Conservation (phyloP, 2,888 invertebrate genomes). For the Listrodromus nycthemerus region DNA sequence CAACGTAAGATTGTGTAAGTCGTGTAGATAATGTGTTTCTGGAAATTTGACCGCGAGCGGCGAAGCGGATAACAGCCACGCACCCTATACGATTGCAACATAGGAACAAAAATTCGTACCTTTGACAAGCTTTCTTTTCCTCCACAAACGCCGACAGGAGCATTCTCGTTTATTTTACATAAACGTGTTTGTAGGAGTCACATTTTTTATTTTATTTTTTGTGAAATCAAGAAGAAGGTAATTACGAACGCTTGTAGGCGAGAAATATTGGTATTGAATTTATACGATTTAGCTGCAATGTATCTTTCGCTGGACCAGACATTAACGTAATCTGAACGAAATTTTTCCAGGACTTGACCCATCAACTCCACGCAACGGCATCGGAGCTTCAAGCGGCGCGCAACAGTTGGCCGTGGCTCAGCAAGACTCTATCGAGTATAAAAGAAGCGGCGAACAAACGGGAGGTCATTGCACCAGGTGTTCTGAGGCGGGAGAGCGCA, state of each 20-base stretch:
- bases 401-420: constrained; percentile 96
- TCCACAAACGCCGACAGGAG: not conserved
- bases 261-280: not conserved
- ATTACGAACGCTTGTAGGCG: not conserved
- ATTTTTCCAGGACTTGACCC: constrained; percentile 91
- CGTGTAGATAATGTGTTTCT: not conserved
- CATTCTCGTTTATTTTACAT: not conserved
- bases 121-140: not conserved
- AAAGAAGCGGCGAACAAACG: constrained; percentile 90
- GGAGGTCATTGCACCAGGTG: constrained; percentile 78
- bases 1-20: not conserved
- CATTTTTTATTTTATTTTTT: not conserved
- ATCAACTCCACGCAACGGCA: constrained; percentile 93
- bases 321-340: not conserved
- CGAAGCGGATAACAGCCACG: not conserved
- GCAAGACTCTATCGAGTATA: constrained; percentile 94
- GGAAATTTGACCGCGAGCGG: not conserved
- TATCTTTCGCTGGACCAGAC: not conserved
- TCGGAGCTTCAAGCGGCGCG: constrained; percentile 90
- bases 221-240: not conserved
- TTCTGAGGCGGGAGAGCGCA: constrained; percentile 85
- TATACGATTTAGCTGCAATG: not conserved
- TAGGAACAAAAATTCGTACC: not conserved
- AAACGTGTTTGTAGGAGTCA: not conserved
- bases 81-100: not conserved